Evolutionary conservation across 2,888 invertebrate genomes (phyloP).

Genomic region (Dicycla oo): DNA sequence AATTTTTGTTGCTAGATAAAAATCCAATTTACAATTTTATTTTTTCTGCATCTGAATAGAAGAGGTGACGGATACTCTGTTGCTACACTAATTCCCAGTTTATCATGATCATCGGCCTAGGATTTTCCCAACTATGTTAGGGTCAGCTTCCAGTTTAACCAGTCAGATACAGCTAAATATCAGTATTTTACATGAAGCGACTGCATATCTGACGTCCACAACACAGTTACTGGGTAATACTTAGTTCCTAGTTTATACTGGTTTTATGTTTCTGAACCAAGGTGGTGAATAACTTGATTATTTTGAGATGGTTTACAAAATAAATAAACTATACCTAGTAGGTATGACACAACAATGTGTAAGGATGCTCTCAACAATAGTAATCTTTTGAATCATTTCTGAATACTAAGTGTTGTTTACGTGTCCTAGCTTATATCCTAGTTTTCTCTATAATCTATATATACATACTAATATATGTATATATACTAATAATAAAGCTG

Average conservation of each 20-base stretch:
- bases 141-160: neutral
- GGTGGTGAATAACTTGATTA: neutral
- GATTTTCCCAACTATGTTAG: neutral
- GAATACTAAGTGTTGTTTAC: constrained; percentile 27
- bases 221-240: too few relatives aligned
- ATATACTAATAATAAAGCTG: too few relatives aligned
- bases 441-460: neutral
- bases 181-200: neutral
- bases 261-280: neutral
- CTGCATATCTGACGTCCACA: neutral
- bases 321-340: constrained; percentile 4
- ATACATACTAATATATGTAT: too few relatives aligned
- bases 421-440: neutral
- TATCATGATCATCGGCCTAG: neutral
- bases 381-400: constrained; percentile 20
- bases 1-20: constrained; percentile 1
- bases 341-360: constrained; percentile 7
- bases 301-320: neutral
- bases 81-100: neutral
- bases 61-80: neutral
- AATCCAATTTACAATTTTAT: neutral
- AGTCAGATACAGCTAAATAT: neutral
- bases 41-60: neutral
- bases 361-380: constrained; percentile 9
- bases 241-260: neutral